These are phyloP conservation scores for Harpegnathos saltator DNA, from an alignment of 1,140 invertebrate species.

Conservation along the genomic window DNA sequence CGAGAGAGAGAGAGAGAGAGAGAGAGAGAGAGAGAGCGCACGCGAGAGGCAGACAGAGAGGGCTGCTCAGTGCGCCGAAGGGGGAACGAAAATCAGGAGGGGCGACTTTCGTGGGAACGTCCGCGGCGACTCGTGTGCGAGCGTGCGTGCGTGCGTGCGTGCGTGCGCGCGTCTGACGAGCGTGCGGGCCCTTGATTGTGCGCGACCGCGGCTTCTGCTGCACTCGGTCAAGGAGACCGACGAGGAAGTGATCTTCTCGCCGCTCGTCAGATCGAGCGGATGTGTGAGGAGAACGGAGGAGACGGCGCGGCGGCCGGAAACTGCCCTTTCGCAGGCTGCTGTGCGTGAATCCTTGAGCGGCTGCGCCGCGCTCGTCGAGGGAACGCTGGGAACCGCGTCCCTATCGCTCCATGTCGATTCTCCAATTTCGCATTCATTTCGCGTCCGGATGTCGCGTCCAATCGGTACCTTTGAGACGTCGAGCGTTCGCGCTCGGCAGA, in stretches of 20 bases:
- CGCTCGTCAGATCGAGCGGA: conserved; percentile 6
- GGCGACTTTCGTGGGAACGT: conserved; percentile 84
- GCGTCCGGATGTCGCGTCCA: too few species aligned
- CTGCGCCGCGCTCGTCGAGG: too few species aligned
- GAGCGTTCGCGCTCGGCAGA: too few species aligned
- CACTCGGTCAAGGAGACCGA: conserved; percentile 77
- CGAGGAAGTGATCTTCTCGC: conserved; percentile 52
- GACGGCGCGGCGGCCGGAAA: conserved; percentile 14
- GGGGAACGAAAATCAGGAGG: conserved; percentile 64
- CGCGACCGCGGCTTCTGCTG: conserved; percentile 64
- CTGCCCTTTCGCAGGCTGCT: background rate
- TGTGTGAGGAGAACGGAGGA: conserved; percentile 35
- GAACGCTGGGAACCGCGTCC: too few species aligned
- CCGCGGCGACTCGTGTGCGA: conserved; percentile 73
- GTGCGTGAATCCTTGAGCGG: background rate
- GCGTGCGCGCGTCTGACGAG: conserved; percentile 41
- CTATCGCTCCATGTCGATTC: too few species aligned
- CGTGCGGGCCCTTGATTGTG: conserved; percentile 41
- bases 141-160: conserved; percentile 37
- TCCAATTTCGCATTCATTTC: too few species aligned
- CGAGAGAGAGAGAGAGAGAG: conserved; percentile 25
- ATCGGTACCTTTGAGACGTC: too few species aligned
- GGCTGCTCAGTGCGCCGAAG: conserved; percentile 22
- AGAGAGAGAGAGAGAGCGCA: too few species aligned
- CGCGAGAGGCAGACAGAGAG: conserved; percentile 26